Evolutionary conservation across 2,888 invertebrate species (phyloP).

Genomic region (Stenodera caucasica): DNA sequence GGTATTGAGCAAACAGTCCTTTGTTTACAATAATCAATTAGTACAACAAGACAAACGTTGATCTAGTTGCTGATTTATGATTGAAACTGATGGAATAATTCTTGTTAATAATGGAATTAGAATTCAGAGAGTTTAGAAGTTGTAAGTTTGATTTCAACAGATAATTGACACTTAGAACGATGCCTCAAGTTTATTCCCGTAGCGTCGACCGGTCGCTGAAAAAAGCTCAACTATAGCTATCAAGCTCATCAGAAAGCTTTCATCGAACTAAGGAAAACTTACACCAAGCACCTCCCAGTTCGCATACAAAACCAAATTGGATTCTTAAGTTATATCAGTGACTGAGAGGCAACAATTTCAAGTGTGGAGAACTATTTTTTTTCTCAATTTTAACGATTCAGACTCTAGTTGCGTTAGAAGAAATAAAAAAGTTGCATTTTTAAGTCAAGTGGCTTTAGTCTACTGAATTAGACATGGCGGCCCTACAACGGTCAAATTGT

Average conservation of each 20-base stretch:
- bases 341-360: neutral
- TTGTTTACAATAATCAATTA: neutral
- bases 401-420: no score
- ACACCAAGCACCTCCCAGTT: constrained; percentile 29
- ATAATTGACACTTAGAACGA: constrained; percentile 27
- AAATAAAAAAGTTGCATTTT: constrained; percentile 7
- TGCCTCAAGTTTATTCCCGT: constrained; percentile 27
- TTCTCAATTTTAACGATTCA: no score
- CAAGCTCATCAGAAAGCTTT: constrained; percentile 38
- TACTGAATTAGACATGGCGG: constrained; percentile 21
- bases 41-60: no score
- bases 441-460: constrained; percentile 14
- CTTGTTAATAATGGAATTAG: no score
- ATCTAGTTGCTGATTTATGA: no score
- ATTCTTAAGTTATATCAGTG: constrained; percentile 34
- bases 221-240: constrained; percentile 33
- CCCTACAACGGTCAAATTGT: constrained; percentile 29
- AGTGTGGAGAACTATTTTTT: no score
- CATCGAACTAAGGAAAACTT: constrained; percentile 31
- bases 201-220: constrained; percentile 29
- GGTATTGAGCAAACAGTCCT: neutral
- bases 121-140: constrained; percentile 14
- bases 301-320: constrained; percentile 37
- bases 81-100: no score
- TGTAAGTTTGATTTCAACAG: constrained; percentile 20